Evolutionary conservation across 2,888 invertebrate genomes (phyloP), one percentile per base, ranked within the genome.

Genomic region (Cantharis rufa): DNA sequence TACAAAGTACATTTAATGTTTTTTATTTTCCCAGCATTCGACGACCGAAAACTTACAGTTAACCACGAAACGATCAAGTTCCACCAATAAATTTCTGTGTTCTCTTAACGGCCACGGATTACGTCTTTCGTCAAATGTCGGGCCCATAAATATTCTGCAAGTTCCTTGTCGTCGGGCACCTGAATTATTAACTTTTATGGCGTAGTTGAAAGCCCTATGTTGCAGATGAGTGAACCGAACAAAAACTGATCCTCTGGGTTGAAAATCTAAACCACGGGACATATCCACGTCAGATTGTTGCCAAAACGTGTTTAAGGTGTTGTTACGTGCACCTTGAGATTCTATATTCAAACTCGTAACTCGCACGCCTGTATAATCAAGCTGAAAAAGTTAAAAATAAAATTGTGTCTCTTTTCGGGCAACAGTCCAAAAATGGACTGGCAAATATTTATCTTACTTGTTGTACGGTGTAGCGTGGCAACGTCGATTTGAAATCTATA

Each of bases 181-280:
- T 0, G 88, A 85, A 86, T 94, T 94, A 83, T 90, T 91, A 28
- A 91, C 92, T 18, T 89, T 88, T 79, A 94, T 90, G 0, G 88
- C 90, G 83, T 94, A 94, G 63, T 88, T 88, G 89, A 92, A 95
- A 0, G 91, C 91, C 10, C 90, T 89, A 83, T 95, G 92, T 87
- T 95, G 94, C 77, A 95, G 89, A 87, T 95, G 95, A 0, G 92
- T 93, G 85, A 93, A 92, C 27, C 92, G 89, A 0, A 93, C 94
- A 66, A 92, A 90, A 32, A 95, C 91, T 66, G 91, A 87, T 70
- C 94, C 95, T 0, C 94, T 89, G 0, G 94, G 94, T 1, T 91
- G 90, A 86, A 95, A 95, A 88, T 95, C 95, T 82, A 96, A 89
- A 0, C 95, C 95, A 0, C 94, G 90, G 0, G 92, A 91, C 64